Evolutionary conservation across 2,888 invertebrate genomes (phyloP).

Genomic region (Psylliodes chrysocephalus): DNA sequence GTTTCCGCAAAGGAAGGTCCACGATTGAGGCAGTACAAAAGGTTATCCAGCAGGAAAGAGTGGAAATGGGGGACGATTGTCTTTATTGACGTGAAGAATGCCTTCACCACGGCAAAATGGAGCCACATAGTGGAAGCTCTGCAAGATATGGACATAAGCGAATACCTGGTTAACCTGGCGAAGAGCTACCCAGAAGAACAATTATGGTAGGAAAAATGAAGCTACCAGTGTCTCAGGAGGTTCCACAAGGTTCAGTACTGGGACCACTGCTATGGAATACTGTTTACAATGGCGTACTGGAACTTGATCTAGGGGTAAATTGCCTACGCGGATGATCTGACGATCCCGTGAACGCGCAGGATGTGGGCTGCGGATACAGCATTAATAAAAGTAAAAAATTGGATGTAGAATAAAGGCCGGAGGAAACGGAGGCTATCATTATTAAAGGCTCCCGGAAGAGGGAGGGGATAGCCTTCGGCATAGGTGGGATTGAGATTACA

Average conservation of each 20-base stretch:
- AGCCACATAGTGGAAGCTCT: not conserved
- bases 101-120: conserved; percentile 4
- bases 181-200: not conserved
- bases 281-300: too few species aligned
- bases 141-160: not conserved
- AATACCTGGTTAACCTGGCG: not conserved
- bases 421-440: not conserved
- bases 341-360: not conserved
- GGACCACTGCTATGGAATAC: not conserved
- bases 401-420: not conserved
- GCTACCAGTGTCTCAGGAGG: not conserved
- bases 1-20: conserved; percentile 5
- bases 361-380: not conserved
- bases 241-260: not conserved
- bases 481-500: not conserved
- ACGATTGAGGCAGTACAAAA: not conserved
- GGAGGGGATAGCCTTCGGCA: not conserved
- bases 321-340: not conserved
- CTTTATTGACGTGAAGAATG: not conserved
- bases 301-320: not conserved
- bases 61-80: conserved; percentile 5
- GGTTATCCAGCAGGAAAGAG: not conserved
- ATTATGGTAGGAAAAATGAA: not conserved
- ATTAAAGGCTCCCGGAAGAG: not conserved
- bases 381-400: not conserved